Percentiles rank a stretch among this genome's conserved stretches.
These are phyloP conservation scores for Ochlodes sylvanus DNA, from an alignment of 2,888 invertebrate genomes.

Conservation along the genomic window DNA sequence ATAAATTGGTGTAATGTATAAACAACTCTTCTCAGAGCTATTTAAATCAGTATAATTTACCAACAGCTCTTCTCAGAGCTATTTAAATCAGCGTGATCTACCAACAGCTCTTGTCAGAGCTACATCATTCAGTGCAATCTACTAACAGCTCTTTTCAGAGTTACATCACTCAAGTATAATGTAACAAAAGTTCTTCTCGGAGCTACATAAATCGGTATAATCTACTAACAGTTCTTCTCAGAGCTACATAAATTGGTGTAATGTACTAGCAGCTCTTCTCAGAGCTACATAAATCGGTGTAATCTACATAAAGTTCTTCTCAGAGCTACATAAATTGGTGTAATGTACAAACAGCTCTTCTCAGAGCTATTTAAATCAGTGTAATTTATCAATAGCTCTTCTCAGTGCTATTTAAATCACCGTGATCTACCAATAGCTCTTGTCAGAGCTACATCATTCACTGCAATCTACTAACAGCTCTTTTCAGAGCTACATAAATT, in stretches of 20 bases:
- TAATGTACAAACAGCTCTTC: slow-evolving; percentile 34
- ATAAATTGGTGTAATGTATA: slow-evolving; percentile 23
- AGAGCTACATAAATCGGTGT: slow-evolving; percentile 6
- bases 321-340: slow-evolving; percentile 9
- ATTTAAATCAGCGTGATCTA: slow-evolving; percentile 27
- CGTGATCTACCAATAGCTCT: slow-evolving; percentile 15
- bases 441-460: slow-evolving; percentile 27
- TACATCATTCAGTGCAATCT: slow-evolving; percentile 21
- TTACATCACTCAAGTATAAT: slow-evolving; percentile 27
- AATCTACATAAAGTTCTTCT: too few species aligned
- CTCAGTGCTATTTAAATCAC: too few species aligned
- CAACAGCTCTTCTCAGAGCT: slow-evolving; percentile 33
- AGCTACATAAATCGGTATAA: too few species aligned
- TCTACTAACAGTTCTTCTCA: slow-evolving; percentile 12
- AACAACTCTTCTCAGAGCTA: too few species aligned
- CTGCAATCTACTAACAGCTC: slow-evolving; percentile 26
- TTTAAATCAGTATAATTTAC: background rate
- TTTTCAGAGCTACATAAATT: slow-evolving; percentile 25
- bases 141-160: slow-evolving; percentile 41
- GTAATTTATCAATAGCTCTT: slow-evolving; percentile 24
- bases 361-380: slow-evolving; percentile 25
- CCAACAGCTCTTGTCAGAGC: slow-evolving; percentile 38
- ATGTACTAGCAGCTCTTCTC: too few species aligned
- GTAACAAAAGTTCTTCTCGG: too few species aligned
- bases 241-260: slow-evolving; percentile 12